A percentile compares a stretch with the other conserved stretches of the same genome.
phyloP scores from a whole-genome alignment of 2,888 invertebrate species.

The Pycnomerus fuliginosus region DNA sequence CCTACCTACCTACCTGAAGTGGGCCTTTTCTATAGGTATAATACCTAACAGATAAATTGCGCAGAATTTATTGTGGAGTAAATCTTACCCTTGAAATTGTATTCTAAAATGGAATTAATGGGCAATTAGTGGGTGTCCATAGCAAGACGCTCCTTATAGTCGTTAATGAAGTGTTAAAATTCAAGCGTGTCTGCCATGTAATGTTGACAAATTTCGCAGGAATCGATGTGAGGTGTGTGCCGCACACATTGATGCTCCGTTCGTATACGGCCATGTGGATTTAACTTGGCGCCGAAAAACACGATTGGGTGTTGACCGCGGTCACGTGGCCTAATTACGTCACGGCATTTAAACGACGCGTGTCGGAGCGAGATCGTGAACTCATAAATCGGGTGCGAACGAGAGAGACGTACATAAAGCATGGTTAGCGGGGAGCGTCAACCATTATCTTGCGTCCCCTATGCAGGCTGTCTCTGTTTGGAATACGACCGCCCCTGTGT shows the following conservation, averaged over 20 bases:
- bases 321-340: slow-evolving; percentile 52
- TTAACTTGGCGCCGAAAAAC: slow-evolving; percentile 52
- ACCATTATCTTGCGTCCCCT: slow-evolving; percentile 55
- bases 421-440: slow-evolving; percentile 56
- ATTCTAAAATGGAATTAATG: slow-evolving; percentile 36
- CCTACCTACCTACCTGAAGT: too few relatives aligned
- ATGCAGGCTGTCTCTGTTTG: slow-evolving; percentile 40
- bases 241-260: too few relatives aligned
- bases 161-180: slow-evolving; percentile 18
- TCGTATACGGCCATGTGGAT: too few relatives aligned
- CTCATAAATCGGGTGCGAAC: slow-evolving; percentile 54
- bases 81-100: slow-evolving; percentile 8
- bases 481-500: slow-evolving; percentile 24
- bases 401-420: slow-evolving; percentile 56
- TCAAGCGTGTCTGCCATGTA: slow-evolving; percentile 2
- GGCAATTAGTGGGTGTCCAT: slow-evolving; percentile 30
- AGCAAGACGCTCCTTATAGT: slow-evolving; percentile 5
- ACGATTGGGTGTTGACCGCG: slow-evolving; percentile 48
- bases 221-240: slow-evolving; percentile 12
- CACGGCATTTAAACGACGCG: slow-evolving; percentile 48
- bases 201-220: slow-evolving; percentile 11
- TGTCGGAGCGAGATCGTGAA: slow-evolving; percentile 52
- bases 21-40: too few relatives aligned
- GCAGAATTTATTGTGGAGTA: too few relatives aligned
- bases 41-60: too few relatives aligned